Conservation (phyloP, 2,888 invertebrate genomes). For the Odontocolon sp. region DNA sequence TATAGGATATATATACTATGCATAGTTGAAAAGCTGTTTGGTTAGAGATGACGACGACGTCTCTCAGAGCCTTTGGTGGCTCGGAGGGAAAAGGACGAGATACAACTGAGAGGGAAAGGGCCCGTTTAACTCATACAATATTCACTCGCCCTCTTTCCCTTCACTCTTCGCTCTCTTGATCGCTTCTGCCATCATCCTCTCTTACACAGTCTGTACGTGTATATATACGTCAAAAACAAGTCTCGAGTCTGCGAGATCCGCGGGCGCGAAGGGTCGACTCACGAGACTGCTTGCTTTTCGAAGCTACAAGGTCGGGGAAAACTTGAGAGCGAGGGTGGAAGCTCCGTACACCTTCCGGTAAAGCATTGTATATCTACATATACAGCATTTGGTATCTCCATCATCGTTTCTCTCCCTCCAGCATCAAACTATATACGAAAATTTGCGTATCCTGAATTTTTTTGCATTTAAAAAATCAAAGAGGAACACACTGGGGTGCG, state of each 20-base stretch:
- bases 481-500: no score
- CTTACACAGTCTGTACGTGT: conserved; percentile 19
- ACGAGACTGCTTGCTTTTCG: conserved; percentile 38
- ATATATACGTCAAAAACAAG: conserved; percentile 63
- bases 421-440: background rate
- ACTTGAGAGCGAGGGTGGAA: conserved; percentile 52
- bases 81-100: background rate
- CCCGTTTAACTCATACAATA: conserved; percentile 69
- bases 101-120: conserved; percentile 12
- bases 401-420: background rate
- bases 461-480: no score
- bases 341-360: no score
- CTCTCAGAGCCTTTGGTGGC: background rate
- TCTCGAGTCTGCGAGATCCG: conserved; percentile 50
- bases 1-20: no score
- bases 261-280: conserved; percentile 47
- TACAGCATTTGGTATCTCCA: no score
- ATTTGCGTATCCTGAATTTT: conserved; percentile 39
- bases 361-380: no score
- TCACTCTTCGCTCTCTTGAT: conserved; percentile 55
- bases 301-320: conserved; percentile 41
- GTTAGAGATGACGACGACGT: background rate
- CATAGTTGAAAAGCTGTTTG: no score
- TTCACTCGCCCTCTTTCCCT: conserved; percentile 69
- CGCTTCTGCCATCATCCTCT: background rate